Evolutionary conservation across 2,113 vertebrate genomes (phyloP).

Genomic region (Prinia subflava): DNA sequence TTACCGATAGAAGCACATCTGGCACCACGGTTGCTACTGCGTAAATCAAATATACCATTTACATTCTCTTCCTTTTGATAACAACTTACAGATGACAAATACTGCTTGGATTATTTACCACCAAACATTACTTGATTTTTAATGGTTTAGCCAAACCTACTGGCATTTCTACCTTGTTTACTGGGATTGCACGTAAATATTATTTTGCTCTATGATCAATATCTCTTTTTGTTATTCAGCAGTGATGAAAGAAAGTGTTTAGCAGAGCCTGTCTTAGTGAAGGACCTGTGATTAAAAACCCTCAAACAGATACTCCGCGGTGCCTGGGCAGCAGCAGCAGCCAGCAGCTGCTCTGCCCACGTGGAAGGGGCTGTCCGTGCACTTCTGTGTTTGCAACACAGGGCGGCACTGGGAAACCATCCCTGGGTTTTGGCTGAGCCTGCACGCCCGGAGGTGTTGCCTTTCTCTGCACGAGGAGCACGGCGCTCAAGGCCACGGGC

Average conservation of each 20-base stretch:
- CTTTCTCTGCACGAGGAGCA: accelerated
- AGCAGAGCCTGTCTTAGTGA: background rate
- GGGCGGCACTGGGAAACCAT: background rate
- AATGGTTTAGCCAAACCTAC: background rate
- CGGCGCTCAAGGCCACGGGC: accelerated
- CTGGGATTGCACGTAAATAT: background rate
- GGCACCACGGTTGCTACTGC: background rate
- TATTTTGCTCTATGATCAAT: background rate
- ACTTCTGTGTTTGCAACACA: background rate
- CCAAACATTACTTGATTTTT: background rate
- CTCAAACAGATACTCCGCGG: background rate
- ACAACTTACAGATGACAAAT: background rate
- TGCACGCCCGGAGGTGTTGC: no score
- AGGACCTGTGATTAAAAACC: background rate
- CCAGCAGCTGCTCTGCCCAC: accelerated
- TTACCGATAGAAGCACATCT: background rate
- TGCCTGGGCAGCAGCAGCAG: background rate
- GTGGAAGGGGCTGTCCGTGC: background rate
- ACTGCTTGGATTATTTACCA: background rate
- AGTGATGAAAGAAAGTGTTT: background rate
- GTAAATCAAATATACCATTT: background rate
- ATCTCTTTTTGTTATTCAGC: background rate
- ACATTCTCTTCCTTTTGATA: background rate
- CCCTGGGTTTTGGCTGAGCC: background rate
- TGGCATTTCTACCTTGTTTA: background rate